Evolutionary conservation across 1,140 invertebrate species (phyloP).

Genomic region (Helicoverpa armigera): DNA sequence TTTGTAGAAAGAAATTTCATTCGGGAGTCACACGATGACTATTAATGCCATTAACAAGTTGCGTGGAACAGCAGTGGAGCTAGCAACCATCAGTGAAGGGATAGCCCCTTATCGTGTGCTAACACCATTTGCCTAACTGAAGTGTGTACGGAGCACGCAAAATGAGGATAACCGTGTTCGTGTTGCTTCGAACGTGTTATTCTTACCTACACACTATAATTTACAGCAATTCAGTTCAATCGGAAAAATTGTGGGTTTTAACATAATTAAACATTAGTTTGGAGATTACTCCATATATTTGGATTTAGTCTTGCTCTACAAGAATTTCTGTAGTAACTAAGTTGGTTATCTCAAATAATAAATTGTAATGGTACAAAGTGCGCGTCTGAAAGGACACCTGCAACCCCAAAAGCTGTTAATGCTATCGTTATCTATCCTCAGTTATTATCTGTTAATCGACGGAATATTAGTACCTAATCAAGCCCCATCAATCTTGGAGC

Average conservation of each 20-base stretch:
- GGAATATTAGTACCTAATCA: slow-evolving; percentile 16
- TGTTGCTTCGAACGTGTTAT: not conserved
- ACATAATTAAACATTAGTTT: too few relatives aligned
- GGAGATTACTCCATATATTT: too few relatives aligned
- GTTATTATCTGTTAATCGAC: not conserved
- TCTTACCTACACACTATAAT: not conserved
- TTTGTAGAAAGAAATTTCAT: not conserved
- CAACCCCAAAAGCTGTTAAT: too few relatives aligned
- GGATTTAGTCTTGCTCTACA: too few relatives aligned
- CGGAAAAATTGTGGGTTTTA: too few relatives aligned
- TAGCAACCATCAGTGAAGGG: slow-evolving; percentile 4
- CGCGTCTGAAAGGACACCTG: too few relatives aligned
- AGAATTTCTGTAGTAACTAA: too few relatives aligned
- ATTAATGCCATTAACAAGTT: slow-evolving; percentile 19
- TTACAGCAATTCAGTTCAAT: too few relatives aligned
- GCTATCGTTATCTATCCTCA: too few relatives aligned
- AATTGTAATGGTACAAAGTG: too few relatives aligned
- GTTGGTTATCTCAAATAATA: too few relatives aligned
- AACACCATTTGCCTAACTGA: slow-evolving; percentile 9
- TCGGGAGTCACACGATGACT: slow-evolving; percentile 8
- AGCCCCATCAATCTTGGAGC: not conserved
- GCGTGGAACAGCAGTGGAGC: slow-evolving; percentile 7
- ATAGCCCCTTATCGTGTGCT: slow-evolving; percentile 34
- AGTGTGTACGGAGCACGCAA: slow-evolving; percentile 43
- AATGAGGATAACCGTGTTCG: slow-evolving; percentile 8